Percentiles rank a stretch among this genome's conserved stretches.
phyloP scores from a whole-genome alignment of 2,888 invertebrate species.

The Papilio gigon region DNA sequence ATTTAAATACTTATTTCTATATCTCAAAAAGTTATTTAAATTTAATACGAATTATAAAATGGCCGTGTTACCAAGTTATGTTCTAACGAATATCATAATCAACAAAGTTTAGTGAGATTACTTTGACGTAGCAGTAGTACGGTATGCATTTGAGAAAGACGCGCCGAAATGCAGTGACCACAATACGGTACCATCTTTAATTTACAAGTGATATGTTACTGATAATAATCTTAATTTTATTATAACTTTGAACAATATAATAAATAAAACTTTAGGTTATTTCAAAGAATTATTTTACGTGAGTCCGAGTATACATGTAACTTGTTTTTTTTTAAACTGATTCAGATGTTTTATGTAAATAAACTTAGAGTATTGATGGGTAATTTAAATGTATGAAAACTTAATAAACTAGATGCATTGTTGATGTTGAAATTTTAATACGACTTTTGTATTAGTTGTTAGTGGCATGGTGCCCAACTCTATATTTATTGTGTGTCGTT shows the following conservation, averaged over 20 bases:
- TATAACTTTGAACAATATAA: too few species aligned
- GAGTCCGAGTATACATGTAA: too few species aligned
- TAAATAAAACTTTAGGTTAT: too few species aligned
- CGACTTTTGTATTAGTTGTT: conserved; percentile 43
- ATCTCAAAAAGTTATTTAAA: not conserved
- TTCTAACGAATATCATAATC: not conserved
- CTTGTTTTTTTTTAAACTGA: too few species aligned
- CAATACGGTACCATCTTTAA: too few species aligned
- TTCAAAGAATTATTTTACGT: too few species aligned
- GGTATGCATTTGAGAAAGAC: conserved; percentile 5
- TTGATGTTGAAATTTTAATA: conserved; percentile 46
- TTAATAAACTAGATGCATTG: conserved; percentile 24
- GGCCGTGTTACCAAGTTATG: not conserved
- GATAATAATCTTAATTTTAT: too few species aligned
- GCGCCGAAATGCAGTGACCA: too few species aligned
- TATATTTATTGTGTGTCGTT: conserved; percentile 48
- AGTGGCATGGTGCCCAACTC: conserved; percentile 44
- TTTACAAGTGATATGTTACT: too few species aligned
- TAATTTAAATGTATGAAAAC: conserved; percentile 1
- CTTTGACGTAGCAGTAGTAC: not conserved
- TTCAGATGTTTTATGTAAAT: too few species aligned
- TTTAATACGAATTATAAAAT: not conserved
- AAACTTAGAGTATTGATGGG: too few species aligned
- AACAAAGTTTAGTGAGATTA: not conserved
- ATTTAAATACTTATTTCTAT: conserved; percentile 26